Conservation (phyloP, 2,113 vertebrate genomes). For the Forbesichthys agassizii region DNA sequence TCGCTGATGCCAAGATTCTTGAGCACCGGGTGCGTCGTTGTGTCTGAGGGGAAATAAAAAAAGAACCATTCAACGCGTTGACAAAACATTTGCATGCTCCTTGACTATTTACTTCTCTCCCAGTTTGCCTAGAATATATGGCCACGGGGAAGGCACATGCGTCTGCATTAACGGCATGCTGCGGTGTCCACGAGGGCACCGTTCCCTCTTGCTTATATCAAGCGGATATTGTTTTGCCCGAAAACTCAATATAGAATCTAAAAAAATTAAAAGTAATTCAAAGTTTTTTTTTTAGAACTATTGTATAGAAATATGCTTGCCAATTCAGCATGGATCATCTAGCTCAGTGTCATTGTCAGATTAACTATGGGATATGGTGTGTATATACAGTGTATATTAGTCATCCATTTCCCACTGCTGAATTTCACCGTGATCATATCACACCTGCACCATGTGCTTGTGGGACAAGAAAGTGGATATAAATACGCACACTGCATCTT, state of each 20-base stretch:
- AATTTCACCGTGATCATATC: neutral
- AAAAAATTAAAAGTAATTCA: neutral
- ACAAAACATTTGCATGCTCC: constrained; percentile 38
- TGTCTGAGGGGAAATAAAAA: constrained; percentile 76
- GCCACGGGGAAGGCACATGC: constrained; percentile 22
- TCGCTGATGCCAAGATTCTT: constrained; percentile 83
- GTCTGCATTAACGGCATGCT: constrained; percentile 15
- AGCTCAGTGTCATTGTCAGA: constrained; percentile 5
- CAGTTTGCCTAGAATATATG: constrained; percentile 37
- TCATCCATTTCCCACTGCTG: neutral
- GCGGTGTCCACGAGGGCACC: constrained; percentile 16
- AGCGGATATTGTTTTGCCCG: neutral
- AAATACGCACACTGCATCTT: neutral
- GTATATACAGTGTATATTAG: neutral
- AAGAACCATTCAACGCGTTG: constrained; percentile 29
- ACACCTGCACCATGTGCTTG: neutral
- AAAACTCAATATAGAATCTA: neutral
- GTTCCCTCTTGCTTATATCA: constrained; percentile 7
- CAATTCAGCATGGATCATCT: neutral
- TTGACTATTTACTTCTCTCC: constrained; percentile 27
- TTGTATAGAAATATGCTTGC: neutral
- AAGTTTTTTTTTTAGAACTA: neutral
- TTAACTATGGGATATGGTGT: neutral
- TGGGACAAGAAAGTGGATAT: neutral
- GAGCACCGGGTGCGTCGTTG: constrained; percentile 83